Percentiles rank a stretch among this genome's conserved stretches.
Conservation (phyloP, 1,140 invertebrate genomes). For the Aporrectodea caliginosa region DNA sequence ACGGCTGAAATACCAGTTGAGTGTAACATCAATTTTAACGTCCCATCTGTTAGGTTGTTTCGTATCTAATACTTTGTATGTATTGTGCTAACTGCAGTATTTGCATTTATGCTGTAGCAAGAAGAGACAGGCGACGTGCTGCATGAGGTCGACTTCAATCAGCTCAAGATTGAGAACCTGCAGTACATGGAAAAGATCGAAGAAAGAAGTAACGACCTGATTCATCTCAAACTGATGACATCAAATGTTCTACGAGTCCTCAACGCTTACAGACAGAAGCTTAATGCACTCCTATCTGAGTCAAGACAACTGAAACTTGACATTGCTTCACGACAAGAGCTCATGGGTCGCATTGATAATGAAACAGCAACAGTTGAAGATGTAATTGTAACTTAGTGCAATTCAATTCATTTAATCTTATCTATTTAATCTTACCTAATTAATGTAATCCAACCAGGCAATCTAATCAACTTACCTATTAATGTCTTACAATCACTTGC, state of each 20-base stretch:
- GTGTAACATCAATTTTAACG: no score
- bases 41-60: no score
- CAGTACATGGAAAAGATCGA: constrained; percentile 57
- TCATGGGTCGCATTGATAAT: constrained; percentile 47
- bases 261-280: constrained; percentile 51
- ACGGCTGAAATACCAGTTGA: no score
- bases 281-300: constrained; percentile 48
- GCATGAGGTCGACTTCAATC: constrained; percentile 57
- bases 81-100: no score
- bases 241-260: constrained; percentile 51
- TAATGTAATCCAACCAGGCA: no score
- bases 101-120: no score
- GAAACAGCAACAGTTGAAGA: constrained; percentile 49
- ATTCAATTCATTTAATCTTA: no score
- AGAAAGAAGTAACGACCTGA: constrained; percentile 54
- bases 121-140: constrained; percentile 57
- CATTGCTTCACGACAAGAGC: constrained; percentile 47
- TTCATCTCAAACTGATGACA: constrained; percentile 54
- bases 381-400: no score
- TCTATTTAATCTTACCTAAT: no score
- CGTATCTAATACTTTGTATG: no score
- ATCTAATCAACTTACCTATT: no score
- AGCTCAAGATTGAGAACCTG: constrained; percentile 56
- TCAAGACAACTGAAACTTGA: constrained; percentile 49
- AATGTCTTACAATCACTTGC: no score